Base-by-base conservation (phyloP, 2,888 invertebrate species). In the Apamea crenata region DNA sequence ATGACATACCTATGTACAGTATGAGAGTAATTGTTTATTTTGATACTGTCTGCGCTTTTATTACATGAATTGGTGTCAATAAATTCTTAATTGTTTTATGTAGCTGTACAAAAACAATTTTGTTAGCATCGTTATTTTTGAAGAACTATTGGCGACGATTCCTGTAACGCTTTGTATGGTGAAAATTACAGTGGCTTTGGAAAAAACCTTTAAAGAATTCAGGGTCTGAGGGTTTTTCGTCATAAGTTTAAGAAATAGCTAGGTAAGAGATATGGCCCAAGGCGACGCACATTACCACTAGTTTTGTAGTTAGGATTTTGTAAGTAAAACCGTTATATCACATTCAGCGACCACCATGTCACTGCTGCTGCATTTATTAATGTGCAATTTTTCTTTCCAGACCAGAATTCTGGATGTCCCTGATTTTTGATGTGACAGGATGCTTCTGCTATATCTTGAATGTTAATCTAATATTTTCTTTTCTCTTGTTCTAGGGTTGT, bases 401-500 rank as follows among this genome's bases (percentile, higher is more conserved):
- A 5, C 5, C n/a, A 14, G n/a, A 59, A 59, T n/a, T n/a, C 1
- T 59, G 1, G n/a, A 14, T n/a, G 14, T n/a, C 47, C 12, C 12
- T 14, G 47, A 47, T 14, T 47, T 47, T 47, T 14, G 12, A 14
- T 47, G 12, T 1, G 40, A 47, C 14, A 47, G 36, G 36, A 36
- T 36, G 36, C 36, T 47, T 47, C 14, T 16, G 10, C 10, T n/a
- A 21, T 6, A 18, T 29, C 3, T 7, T 18, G 18, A 21, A 63
- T 61, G 1, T 47, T 18, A 1, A 67, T 40, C 25, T 40, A 25
- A 63, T 2, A 44, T 61, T 21, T 5, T 7, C 0, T 6, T 69
- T 77, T 77, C 74, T 68, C 53, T 83, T 91, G 87, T 91, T 32
- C 7, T 93, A 96, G 97, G 94, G 72, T 88, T 92, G 50, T 93